Evolutionary conservation across 1,140 invertebrate species (phyloP).

Genomic region (Zaprionus nigranus): DNA sequence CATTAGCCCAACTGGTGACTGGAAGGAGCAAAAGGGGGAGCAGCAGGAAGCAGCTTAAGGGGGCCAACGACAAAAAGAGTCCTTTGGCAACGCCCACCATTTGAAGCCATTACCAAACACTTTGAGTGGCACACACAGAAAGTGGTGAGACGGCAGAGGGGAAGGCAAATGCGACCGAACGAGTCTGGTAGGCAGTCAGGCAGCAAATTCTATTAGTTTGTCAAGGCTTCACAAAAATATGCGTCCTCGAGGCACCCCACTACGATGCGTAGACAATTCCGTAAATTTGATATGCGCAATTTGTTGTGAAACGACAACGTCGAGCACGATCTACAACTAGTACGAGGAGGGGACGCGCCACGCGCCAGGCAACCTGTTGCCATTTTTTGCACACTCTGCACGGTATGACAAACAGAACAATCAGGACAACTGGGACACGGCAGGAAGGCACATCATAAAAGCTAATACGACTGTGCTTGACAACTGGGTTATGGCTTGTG

Average conservation of each 20-base stretch:
- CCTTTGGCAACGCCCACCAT: slow-evolving; percentile 72
- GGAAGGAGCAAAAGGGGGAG: neutral
- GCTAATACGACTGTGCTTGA: slow-evolving; percentile 47
- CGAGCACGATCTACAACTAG: slow-evolving; percentile 40
- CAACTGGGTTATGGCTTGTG: slow-evolving; percentile 35
- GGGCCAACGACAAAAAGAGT: slow-evolving; percentile 5
- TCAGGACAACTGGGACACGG: neutral
- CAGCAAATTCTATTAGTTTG: slow-evolving; percentile 80
- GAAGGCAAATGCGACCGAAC: neutral
- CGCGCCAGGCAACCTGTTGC: slow-evolving; percentile 70
- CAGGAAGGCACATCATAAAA: slow-evolving; percentile 57
- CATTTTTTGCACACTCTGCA: slow-evolving; percentile 60
- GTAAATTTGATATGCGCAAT: slow-evolving; percentile 83
- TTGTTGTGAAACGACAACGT: slow-evolving; percentile 75
- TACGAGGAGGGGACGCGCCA: slow-evolving; percentile 12
- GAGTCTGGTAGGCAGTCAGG: slow-evolving; percentile 36
- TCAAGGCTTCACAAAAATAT: slow-evolving; percentile 58
- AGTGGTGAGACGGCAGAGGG: neutral
- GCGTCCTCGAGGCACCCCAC: slow-evolving; percentile 5
- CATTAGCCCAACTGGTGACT: slow-evolving; percentile 57
- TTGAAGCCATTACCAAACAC: slow-evolving; percentile 72
- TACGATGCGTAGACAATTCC: slow-evolving; percentile 60
- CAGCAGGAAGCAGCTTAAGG: neutral
- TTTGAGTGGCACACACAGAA: slow-evolving; percentile 56
- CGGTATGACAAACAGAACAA: slow-evolving; percentile 29